Conservation (phyloP, 2,113 vertebrate species). For the Trematocara marginatum region DNA sequence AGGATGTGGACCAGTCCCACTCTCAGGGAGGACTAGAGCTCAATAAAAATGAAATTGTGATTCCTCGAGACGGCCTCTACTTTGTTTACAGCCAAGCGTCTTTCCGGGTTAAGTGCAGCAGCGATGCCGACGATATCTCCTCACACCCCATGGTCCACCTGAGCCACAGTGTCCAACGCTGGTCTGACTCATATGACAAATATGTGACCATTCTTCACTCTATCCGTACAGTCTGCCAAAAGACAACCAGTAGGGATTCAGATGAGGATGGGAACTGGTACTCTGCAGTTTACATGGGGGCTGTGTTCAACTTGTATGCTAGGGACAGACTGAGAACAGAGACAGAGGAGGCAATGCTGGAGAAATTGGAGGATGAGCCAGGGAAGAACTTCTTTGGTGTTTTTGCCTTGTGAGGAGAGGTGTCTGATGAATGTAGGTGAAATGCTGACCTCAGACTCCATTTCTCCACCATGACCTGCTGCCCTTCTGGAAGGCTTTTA, state of each 20-base stretch:
- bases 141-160: slow-evolving; percentile 25
- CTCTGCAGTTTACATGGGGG: slow-evolving; percentile 64
- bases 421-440: neutral
- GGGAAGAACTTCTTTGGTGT: slow-evolving; percentile 72
- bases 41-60: slow-evolving; percentile 52
- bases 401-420: slow-evolving; percentile 59
- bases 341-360: slow-evolving; percentile 15
- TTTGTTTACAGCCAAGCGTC: slow-evolving; percentile 75
- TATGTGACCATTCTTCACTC: slow-evolving; percentile 57
- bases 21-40: slow-evolving; percentile 48
- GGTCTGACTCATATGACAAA: neutral
- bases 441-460: neutral
- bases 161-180: slow-evolving; percentile 56
- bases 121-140: rapidly evolving
- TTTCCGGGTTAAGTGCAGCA: slow-evolving; percentile 53
- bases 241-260: rapidly evolving
- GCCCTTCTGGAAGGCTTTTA: neutral
- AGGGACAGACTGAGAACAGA: slow-evolving; percentile 51
- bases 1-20: slow-evolving; percentile 49
- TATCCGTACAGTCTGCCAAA: slow-evolving; percentile 50
- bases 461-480: neutral
- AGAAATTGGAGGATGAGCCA: neutral
- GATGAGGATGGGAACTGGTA: slow-evolving; percentile 12
- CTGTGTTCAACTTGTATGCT: slow-evolving; percentile 55
- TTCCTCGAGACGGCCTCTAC: slow-evolving; percentile 60